Evolutionary conservation across 2,797 vertebrate genomes (phyloP), one percentile per base, ranked within the genome.

Genomic region (Eospalax fontanierii): DNA sequence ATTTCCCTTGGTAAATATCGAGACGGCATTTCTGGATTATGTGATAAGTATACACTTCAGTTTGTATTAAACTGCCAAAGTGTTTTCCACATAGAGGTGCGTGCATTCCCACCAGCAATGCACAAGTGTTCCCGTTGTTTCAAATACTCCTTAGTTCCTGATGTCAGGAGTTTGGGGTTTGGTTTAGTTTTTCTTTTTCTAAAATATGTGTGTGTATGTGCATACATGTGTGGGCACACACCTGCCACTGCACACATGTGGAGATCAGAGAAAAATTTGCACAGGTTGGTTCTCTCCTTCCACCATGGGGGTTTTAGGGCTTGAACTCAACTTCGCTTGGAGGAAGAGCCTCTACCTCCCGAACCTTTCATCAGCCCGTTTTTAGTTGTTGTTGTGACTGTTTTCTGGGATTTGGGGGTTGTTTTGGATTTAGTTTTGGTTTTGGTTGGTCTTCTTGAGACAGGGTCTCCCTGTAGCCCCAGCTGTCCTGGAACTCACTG

Each of bases 1-100:
- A 24, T 18, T 65, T 89, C 81, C 74, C 59, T 40, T 30, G 21
- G 63, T 91, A 89, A 92, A 90, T 66, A 76, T 43, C 70, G 15
- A 65, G 75, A 30, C 43, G 9, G 30, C 33, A 40, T 57, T 82
- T 30, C 24, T 38, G n/a, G n/a, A 43, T 57, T 63, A 33, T 16
- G 22, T 28, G 26, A 10, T 33, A 54, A 80, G 75, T 6, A 1
- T n/a, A 21, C 28, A 22, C 26, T 84, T 57, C 33, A 24, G 73
- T 68, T 89, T 30, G 73, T 63, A 18, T 33, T 75, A 73, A 65
- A 73, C 22, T 38, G 15, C 43, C 50, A 74, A 63, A 66, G 12
- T 16, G 54, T 75, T 40, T 93, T 78, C 74, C 89, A 71, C 63
- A 81, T 8, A 6, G 6, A 16, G 50, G 15, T 22, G 11, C 43